These are phyloP conservation scores for Agrilus planipennis DNA, from an alignment of 1,140 invertebrate genomes.

Conservation along the genomic window DNA sequence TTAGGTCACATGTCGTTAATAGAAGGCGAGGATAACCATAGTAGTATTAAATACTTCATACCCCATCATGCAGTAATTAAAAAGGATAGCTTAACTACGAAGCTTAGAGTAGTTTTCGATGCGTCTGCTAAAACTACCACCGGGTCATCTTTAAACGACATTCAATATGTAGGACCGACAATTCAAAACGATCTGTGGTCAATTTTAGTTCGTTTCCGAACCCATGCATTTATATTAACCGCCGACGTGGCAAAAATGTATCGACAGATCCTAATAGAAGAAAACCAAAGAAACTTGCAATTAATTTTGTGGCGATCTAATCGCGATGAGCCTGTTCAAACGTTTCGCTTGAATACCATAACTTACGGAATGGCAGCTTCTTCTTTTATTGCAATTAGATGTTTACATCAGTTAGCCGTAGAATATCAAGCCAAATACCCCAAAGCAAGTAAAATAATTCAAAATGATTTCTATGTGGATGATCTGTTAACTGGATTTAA, in stretches of 20 bases:
- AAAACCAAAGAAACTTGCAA: slow-evolving; percentile 22
- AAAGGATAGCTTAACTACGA: no score
- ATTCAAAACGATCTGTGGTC: slow-evolving; percentile 14
- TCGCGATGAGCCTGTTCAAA: slow-evolving; percentile 17
- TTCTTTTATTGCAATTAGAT: slow-evolving; percentile 13
- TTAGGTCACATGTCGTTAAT: no score
- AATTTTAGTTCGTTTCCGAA: slow-evolving; percentile 12
- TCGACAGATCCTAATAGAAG: slow-evolving; percentile 19
- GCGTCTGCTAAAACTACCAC: no score
- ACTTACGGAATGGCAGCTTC: slow-evolving; percentile 22
- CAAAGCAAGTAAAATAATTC: background rate
- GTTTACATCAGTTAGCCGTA: slow-evolving; percentile 8
- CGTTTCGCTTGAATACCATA: slow-evolving; percentile 20
- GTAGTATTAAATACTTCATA: no score
- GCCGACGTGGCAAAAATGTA: slow-evolving; percentile 14
- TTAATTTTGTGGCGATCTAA: no score
- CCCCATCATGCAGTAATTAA: no score
- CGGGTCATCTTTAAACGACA: no score
- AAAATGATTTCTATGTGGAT: slow-evolving; percentile 9
- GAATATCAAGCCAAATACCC: slow-evolving; percentile 4
- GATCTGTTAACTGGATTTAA: slow-evolving; percentile 6
- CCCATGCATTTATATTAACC: slow-evolving; percentile 6
- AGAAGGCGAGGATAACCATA: no score
- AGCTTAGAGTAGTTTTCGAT: no score
- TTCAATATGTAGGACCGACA: no score